phyloP scores from a whole-genome alignment of 2,888 invertebrate species.

The Epistrophe eligans region DNA sequence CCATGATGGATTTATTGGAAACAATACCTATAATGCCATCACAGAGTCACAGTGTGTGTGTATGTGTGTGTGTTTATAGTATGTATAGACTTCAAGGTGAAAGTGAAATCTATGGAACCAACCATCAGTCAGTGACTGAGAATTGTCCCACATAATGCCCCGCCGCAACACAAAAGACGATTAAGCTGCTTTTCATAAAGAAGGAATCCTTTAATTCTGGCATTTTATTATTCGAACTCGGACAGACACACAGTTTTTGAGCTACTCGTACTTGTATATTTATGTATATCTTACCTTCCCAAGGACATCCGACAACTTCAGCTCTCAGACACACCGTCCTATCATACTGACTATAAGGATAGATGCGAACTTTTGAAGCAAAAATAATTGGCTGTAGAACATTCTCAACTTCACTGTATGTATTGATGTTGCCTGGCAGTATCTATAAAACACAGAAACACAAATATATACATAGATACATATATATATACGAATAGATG shows the following conservation, averaged over 20 bases:
- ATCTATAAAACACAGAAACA: constrained; percentile 85
- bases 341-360: constrained; percentile 91
- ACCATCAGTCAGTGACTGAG: neutral
- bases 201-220: constrained; percentile 8
- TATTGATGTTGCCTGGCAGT: constrained; percentile 91
- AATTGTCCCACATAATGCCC: constrained; percentile 11
- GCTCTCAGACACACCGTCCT: constrained; percentile 92
- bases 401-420: constrained; percentile 90
- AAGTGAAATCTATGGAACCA: constrained; percentile 14
- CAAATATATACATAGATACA: neutral
- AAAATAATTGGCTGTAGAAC: constrained; percentile 90
- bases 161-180: neutral
- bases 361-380: constrained; percentile 90
- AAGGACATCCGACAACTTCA: constrained; percentile 92
- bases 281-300: constrained; percentile 87
- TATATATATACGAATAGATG: neutral
- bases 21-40: constrained; percentile 5
- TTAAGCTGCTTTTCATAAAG: neutral
- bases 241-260: constrained; percentile 2
- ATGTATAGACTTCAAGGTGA: constrained; percentile 24
- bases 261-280: too few species aligned
- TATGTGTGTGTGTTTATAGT: neutral
- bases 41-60: neutral
- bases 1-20: constrained; percentile 32
- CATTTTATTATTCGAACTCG: constrained; percentile 28